Evolutionary conservation across 2,888 invertebrate species (phyloP).

Genomic region (Papilio elwesi): DNA sequence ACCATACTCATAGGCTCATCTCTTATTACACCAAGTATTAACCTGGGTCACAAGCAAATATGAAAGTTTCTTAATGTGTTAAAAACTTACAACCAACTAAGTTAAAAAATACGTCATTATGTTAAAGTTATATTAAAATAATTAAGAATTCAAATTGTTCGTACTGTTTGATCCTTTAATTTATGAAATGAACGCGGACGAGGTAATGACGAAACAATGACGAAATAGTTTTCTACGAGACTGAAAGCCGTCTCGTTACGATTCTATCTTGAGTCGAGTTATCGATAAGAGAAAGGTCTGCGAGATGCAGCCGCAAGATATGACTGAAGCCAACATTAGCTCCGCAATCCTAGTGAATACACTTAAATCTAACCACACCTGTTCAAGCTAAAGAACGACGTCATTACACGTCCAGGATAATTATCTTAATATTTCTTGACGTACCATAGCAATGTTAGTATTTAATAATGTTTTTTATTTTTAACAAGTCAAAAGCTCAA

Average conservation of each 20-base stretch:
- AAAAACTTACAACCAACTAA: no score
- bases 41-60: no score
- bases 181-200: slow-evolving; percentile 10
- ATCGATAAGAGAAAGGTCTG: slow-evolving; percentile 38
- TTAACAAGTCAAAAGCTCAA: not conserved
- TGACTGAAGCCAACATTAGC: slow-evolving; percentile 23
- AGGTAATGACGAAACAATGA: slow-evolving; percentile 3
- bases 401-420: slow-evolving; percentile 17
- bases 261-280: slow-evolving; percentile 31
- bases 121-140: not conserved
- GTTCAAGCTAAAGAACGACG: slow-evolving; percentile 3
- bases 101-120: no score
- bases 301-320: slow-evolving; percentile 32
- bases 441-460: slow-evolving; percentile 1
- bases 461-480: not conserved
- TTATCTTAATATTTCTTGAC: slow-evolving; percentile 19
- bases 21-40: no score
- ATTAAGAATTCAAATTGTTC: not conserved
- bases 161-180: slow-evolving; percentile 14
- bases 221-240: slow-evolving; percentile 27
- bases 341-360: slow-evolving; percentile 18
- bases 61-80: no score
- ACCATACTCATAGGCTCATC: no score
- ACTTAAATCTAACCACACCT: slow-evolving; percentile 32
- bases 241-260: slow-evolving; percentile 22